Evolutionary conservation across 2,888 invertebrate genomes (phyloP).

Genomic region (Chouioia cunea): DNA sequence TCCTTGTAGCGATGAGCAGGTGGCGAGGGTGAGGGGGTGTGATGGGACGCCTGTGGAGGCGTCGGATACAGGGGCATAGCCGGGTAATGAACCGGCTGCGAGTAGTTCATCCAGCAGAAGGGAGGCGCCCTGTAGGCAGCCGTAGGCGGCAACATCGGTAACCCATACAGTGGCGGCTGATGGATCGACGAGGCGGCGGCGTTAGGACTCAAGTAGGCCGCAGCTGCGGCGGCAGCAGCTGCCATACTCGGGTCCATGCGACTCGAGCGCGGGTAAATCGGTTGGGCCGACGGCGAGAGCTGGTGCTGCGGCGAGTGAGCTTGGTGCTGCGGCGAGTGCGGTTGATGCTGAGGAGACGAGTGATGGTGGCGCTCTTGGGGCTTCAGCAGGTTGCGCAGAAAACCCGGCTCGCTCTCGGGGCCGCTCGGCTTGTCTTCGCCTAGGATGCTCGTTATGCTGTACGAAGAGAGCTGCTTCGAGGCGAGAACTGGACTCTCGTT

Average conservation of each 20-base stretch:
- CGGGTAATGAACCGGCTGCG: conserved; percentile 69
- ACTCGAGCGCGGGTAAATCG: conserved; percentile 50
- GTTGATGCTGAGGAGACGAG: conserved; percentile 30
- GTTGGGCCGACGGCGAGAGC: conserved; percentile 8
- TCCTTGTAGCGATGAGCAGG: conserved; percentile 67
- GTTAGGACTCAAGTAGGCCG: conserved; percentile 53
- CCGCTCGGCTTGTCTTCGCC: conserved; percentile 73
- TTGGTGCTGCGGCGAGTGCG: no score
- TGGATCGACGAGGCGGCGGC: conserved; percentile 56
- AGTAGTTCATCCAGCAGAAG: conserved; percentile 70
- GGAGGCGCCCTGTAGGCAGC: conserved; percentile 70
- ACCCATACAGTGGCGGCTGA: conserved; percentile 65
- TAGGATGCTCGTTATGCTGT: conserved; percentile 87
- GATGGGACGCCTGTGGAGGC: conserved; percentile 65
- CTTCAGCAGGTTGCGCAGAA: conserved; percentile 64
- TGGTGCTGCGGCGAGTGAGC: not conserved
- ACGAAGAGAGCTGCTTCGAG: conserved; percentile 75
- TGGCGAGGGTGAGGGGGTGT: conserved; percentile 59
- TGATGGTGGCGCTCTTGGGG: conserved; percentile 63
- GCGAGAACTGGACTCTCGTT: conserved; percentile 58
- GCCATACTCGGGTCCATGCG: conserved; percentile 62
- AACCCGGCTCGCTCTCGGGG: conserved; percentile 58
- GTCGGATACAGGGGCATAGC: conserved; percentile 65
- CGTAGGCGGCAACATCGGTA: conserved; percentile 67
- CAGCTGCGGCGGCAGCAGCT: conserved; percentile 59